Conservation (phyloP, 1,140 invertebrate genomes). For the Drosophila sechellia region DNA sequence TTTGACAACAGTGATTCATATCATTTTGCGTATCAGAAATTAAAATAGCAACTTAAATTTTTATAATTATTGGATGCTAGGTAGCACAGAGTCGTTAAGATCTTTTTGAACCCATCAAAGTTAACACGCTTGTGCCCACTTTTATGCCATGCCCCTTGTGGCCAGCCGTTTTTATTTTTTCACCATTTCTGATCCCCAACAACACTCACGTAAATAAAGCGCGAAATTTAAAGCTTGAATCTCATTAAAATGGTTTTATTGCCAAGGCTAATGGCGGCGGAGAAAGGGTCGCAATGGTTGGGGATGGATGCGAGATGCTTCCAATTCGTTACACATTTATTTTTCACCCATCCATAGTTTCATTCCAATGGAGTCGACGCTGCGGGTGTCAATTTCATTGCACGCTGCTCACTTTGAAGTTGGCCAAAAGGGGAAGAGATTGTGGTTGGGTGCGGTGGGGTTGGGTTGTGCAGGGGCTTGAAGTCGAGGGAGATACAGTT, state of each 20-base stretch:
- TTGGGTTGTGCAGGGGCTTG: not conserved
- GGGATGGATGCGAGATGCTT: constrained; percentile 31
- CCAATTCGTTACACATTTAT: constrained; percentile 79
- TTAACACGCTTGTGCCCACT: constrained; percentile 40
- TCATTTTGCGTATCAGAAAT: not conserved
- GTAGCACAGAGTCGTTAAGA: constrained; percentile 10
- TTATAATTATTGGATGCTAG: not conserved
- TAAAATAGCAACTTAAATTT: not conserved
- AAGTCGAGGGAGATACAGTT: constrained; percentile 46
- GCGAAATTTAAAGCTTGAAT: constrained; percentile 81
- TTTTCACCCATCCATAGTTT: constrained; percentile 70
- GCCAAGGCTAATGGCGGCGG: constrained; percentile 45
- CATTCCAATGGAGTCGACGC: constrained; percentile 54
- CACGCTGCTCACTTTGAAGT: constrained; percentile 70
- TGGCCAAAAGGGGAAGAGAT: constrained; percentile 38
- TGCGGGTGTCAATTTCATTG: constrained; percentile 81
- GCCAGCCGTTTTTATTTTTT: not conserved
- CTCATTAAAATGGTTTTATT: constrained; percentile 82
- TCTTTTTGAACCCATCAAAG: constrained; percentile 16
- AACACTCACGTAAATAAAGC: constrained; percentile 75
- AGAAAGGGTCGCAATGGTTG: constrained; percentile 1
- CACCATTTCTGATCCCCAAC: not conserved
- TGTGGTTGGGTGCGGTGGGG: not conserved
- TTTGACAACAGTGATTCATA: too few species aligned
- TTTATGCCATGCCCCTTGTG: constrained; percentile 22